Evolutionary conservation across 2,113 vertebrate species (phyloP).

Genomic region (Astur gentilis): DNA sequence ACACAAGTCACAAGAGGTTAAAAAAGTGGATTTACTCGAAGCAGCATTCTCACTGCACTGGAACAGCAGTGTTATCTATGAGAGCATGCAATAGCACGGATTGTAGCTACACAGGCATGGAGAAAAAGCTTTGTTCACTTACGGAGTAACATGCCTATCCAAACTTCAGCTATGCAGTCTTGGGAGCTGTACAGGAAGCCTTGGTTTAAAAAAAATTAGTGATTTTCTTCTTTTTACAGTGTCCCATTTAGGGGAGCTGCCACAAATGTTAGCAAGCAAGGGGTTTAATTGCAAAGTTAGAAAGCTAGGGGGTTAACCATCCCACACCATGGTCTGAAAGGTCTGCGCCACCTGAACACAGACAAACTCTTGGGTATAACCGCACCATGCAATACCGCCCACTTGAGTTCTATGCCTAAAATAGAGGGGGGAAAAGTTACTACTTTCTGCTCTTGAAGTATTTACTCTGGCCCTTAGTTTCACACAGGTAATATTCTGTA

Average conservation of each 20-base stretch:
- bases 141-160: background rate
- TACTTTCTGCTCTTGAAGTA: background rate
- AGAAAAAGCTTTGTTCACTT: background rate
- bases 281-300: background rate
- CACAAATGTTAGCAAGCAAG: background rate
- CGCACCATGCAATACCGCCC: rapidly evolving
- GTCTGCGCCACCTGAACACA: background rate
- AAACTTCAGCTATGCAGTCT: background rate
- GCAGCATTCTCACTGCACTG: background rate
- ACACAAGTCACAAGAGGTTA: background rate
- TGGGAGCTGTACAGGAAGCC: background rate
- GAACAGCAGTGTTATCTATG: background rate
- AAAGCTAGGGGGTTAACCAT: background rate
- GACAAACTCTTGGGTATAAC: background rate
- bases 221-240: background rate
- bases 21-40: background rate
- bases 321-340: background rate
- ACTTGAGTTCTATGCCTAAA: background rate
- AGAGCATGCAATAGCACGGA: background rate
- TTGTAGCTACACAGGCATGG: background rate
- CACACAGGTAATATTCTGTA: background rate
- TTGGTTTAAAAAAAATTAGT: background rate
- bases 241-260: background rate
- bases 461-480: background rate
- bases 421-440: rapidly evolving